phyloP scores from a whole-genome alignment of 1,140 invertebrate genomes.

The Meloidogyne exigua region DNA sequence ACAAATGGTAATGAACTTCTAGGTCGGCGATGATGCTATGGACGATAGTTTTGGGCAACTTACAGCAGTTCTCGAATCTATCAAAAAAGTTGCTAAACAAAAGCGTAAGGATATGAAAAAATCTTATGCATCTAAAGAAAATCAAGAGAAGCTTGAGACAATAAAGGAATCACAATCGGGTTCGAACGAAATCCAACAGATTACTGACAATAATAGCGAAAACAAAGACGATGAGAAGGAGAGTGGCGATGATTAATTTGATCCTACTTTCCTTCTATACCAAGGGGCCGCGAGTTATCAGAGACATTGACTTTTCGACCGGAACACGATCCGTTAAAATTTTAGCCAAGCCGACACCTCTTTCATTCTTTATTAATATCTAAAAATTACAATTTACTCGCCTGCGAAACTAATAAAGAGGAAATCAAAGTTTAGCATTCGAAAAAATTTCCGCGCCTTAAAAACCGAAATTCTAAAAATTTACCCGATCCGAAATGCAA shows the following conservation, averaged over 20 bases:
- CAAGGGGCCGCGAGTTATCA: too few relatives aligned
- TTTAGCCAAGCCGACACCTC: too few relatives aligned
- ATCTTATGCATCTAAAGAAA: slow-evolving; percentile 1
- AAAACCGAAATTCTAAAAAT: too few relatives aligned
- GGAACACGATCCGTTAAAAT: too few relatives aligned
- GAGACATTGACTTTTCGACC: too few relatives aligned
- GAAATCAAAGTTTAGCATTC: too few relatives aligned
- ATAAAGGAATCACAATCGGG: background rate
- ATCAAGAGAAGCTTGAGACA: background rate
- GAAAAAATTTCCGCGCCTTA: too few relatives aligned
- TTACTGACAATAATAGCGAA: background rate
- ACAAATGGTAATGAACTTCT: too few relatives aligned
- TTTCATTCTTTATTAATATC: too few relatives aligned
- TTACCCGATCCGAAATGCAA: too few relatives aligned
- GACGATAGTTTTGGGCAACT: slow-evolving; percentile 20
- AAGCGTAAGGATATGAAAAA: background rate
- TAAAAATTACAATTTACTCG: too few relatives aligned
- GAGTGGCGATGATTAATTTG: background rate
- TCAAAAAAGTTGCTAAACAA: slow-evolving; percentile 12
- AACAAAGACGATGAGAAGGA: background rate
- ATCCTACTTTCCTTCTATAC: background rate
- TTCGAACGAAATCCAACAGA: background rate
- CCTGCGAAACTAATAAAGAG: too few relatives aligned
- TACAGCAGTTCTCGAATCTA: slow-evolving; percentile 22
- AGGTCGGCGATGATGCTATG: background rate